A percentile compares a stretch with the other conserved stretches of the same genome.
Conservation (phyloP, 53 echinoderm and acorn worm species). For the Antedon mediterranea region DNA sequence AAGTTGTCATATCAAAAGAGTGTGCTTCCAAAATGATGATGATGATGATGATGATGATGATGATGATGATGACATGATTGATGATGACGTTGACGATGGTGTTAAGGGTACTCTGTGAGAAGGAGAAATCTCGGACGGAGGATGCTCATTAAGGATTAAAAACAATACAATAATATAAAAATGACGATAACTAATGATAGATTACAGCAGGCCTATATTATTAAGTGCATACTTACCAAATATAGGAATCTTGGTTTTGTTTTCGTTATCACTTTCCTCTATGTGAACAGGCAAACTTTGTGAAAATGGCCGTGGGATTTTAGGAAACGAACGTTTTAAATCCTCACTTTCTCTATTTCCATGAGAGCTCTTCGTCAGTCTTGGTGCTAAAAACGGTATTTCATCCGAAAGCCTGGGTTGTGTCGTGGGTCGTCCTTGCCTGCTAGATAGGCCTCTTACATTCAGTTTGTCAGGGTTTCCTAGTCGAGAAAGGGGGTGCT, state of each 20-base stretch:
- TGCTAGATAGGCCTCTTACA: slow-evolving; percentile 70
- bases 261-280: slow-evolving; percentile 42
- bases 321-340: slow-evolving; percentile 45
- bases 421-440: slow-evolving; percentile 43
- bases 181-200: too few species aligned
- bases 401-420: slow-evolving; percentile 34
- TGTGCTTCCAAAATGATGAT: too few species aligned
- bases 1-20: too few species aligned
- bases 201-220: too few species aligned
- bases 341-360: slow-evolving; percentile 15
- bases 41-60: too few species aligned
- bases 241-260: slow-evolving; percentile 69
- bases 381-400: slow-evolving; percentile 51
- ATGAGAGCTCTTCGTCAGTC: slow-evolving; percentile 51
- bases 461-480: slow-evolving; percentile 89
- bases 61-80: too few species aligned
- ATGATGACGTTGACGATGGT: too few species aligned
- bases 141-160: too few species aligned
- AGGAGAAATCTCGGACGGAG: too few species aligned
- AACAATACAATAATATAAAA: too few species aligned
- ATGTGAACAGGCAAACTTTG: slow-evolving; percentile 71
- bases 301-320: slow-evolving; percentile 69
- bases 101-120: too few species aligned
- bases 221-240: slow-evolving; percentile 62
- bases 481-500: slow-evolving; percentile 82